A percentile compares a stretch with the other conserved stretches of the same genome.
phyloP scores from a whole-genome alignment of 2,113 vertebrate genomes.

The Melanostigma gelatinosum region DNA sequence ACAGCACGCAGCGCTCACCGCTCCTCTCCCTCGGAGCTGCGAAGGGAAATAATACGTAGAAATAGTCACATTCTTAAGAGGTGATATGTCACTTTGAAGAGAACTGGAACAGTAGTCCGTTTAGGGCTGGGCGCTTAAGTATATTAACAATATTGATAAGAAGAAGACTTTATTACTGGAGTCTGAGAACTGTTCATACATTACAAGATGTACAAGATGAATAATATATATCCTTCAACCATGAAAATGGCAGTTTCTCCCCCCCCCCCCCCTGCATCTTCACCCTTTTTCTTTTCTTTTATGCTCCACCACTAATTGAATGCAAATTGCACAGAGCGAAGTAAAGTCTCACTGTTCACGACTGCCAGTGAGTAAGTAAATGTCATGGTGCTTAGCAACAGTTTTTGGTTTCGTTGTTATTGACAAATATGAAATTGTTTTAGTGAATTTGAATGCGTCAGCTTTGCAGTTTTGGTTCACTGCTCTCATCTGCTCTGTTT shows the following conservation, averaged over 20 bases:
- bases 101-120: background rate
- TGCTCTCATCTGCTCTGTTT: background rate
- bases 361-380: background rate
- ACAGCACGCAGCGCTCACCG: background rate
- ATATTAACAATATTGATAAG: background rate
- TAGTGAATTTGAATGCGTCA: background rate
- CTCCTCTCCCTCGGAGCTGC: background rate
- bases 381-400: background rate
- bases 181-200: constrained; percentile 1
- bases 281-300: background rate
- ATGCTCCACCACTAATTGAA: background rate
- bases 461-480: background rate
- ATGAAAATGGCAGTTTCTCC: background rate
- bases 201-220: constrained; percentile 19
- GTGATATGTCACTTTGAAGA: background rate
- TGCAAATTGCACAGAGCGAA: constrained; percentile 18
- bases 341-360: background rate
- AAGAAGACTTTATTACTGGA: background rate
- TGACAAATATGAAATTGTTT: background rate
- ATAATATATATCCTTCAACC: constrained; percentile 18
- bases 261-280: background rate
- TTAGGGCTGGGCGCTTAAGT: background rate
- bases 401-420: background rate
- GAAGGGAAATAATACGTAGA: background rate
- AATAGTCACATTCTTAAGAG: background rate